A percentile compares a stretch with the other conserved stretches of the same genome.
These are phyloP conservation scores for Dreissena rostriformis DNA, from an alignment of 1,140 invertebrate species.

Conservation along the genomic window DNA sequence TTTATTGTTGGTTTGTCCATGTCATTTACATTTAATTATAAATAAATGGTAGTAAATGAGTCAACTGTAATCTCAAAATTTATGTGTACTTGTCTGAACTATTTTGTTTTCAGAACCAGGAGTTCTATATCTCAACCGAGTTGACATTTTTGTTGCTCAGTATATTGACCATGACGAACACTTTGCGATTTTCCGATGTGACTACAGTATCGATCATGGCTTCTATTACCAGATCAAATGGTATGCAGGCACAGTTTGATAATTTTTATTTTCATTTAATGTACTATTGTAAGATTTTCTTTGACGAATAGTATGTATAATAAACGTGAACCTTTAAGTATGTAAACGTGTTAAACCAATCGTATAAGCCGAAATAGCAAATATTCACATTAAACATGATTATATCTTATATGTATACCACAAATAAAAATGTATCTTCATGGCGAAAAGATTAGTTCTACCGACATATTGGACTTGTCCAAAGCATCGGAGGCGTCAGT, in stretches of 20 bases:
- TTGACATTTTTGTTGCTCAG: not conserved
- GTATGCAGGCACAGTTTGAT: not conserved
- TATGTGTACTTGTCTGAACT: no score
- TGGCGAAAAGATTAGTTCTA: no score
- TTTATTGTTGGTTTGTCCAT: no score
- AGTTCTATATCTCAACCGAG: not conserved
- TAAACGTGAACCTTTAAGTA: not conserved
- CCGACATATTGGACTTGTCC: no score
- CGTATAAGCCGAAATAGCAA: not conserved
- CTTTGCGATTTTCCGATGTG: conserved; percentile 2
- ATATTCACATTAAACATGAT: no score
- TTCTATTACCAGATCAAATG: conserved; percentile 28
- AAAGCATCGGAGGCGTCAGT: no score
- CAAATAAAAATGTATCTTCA: no score
- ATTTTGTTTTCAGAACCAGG: no score
- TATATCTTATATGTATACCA: no score
- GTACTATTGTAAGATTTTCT: not conserved
- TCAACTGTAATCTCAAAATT: no score
- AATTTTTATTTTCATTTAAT: not conserved
- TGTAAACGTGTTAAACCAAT: not conserved
- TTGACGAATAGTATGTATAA: not conserved
- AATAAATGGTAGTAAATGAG: no score
- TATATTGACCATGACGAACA: not conserved
- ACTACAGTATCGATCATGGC: not conserved
- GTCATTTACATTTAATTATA: no score